Evolutionary conservation across 2,113 vertebrate genomes (phyloP).

Genomic region (Centrocercus urophasianus): DNA sequence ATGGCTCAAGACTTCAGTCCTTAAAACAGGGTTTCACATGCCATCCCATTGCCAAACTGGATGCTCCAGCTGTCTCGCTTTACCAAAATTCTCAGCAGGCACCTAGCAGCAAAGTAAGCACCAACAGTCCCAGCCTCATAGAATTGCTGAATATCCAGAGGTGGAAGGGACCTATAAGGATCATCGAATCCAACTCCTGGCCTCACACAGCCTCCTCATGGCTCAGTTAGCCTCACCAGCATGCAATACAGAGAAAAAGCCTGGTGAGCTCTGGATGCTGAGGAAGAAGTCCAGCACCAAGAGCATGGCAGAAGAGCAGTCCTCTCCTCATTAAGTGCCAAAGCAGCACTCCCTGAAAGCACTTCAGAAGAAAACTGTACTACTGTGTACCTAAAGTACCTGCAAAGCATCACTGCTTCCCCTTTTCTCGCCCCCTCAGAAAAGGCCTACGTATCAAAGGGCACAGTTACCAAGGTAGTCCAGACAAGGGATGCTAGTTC

Average conservation of each 20-base stretch:
- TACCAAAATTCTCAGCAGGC: not conserved
- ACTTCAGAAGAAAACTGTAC: not conserved
- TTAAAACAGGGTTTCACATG: not conserved
- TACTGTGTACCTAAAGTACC: not conserved
- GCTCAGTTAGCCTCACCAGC: not conserved
- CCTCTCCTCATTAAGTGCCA: not conserved
- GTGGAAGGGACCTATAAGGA: too few species aligned
- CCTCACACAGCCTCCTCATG: not conserved
- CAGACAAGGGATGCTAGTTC: not conserved
- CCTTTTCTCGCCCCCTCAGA: not conserved
- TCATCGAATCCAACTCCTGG: too few species aligned
- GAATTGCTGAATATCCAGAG: too few species aligned
- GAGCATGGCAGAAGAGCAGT: not conserved
- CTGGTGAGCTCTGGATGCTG: not conserved
- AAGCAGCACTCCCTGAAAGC: not conserved
- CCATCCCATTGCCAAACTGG: not conserved
- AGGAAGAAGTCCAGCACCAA: not conserved
- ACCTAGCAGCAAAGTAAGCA: not conserved
- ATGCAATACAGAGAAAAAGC: not conserved
- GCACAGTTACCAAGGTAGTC: not conserved
- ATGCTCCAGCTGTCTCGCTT: rapidly evolving
- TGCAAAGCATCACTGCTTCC: not conserved
- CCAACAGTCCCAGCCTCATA: not conserved
- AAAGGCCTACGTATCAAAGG: not conserved
- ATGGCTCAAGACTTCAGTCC: not conserved